Evolutionary conservation across 92 coral and sea anemone species (phyloP), one percentile per base, ranked within the genome.

Genomic region (Bergia sp.): DNA sequence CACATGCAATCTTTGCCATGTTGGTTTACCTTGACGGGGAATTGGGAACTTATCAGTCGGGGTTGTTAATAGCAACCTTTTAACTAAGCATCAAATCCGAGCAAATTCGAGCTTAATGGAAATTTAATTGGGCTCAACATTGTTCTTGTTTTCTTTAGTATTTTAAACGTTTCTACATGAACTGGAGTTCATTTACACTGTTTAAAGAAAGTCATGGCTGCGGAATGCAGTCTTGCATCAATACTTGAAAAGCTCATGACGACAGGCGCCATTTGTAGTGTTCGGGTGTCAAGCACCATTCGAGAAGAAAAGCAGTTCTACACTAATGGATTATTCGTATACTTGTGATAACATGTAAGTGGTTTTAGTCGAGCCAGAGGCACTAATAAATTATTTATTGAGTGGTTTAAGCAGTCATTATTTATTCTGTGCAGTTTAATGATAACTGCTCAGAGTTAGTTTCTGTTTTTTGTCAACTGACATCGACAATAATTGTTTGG

Each of bases 11-110:
- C 61, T 65, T 67, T 84, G 53, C 67, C 42, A 73, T 84, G 79
- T 84, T 69, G 66, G 64, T 84, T 84, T 69, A 71, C 66, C 87
- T 71, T 84, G 2, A 38, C 58, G 79, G 79, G 37, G 49, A 43
- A 72, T 12, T 41, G 37, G 79, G 44, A 49, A 45, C 94, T 95
- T 95, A 95, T 95, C 98, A 91, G 55, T 88, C 90, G 92, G 83
- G 92, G 96, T 93, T 93, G 95, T 94, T 95, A 95, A 95, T 95
- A 69, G 98, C 96, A 93, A 95, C 98, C 98, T 95, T 95, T 95
- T 95, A 95, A 95, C 95, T 90, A 80, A 73, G 92, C 98, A 95
- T 95, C 98, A 95, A 92, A 93, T 93, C 87, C 89, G 85, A 92
- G 91, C 91, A 94, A 92, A 95, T 93, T 93, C 94, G 92, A 89